Evolutionary conservation across 2,888 invertebrate species (phyloP), one percentile per base, ranked within the genome.

Genomic region (Lordiphosa fenestrarum): DNA sequence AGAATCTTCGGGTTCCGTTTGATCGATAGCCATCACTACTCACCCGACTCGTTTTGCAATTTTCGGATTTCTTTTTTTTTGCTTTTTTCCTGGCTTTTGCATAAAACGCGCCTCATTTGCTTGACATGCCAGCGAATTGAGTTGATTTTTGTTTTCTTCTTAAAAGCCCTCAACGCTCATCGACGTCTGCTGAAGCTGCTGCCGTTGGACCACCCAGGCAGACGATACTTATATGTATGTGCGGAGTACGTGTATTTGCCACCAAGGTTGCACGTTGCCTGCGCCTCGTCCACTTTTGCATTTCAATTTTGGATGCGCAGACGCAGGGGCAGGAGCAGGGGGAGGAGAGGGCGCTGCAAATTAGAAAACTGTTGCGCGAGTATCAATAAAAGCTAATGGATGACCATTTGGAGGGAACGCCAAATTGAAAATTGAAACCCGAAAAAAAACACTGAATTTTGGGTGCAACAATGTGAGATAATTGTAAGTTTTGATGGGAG

Each of bases 21-120:
- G 80, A 80, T 80, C 84, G 80, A 80, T 80, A 73, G 80, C 80
- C 84, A 74, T 84, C 78, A 74, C 83, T 77, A 74, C 61, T 67
- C 72, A 74, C 53, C 42, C 80, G 73, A 80, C 76, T 72, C 54
- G 84, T 76, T 76, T 74, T 59, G 41, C 51, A 50, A 33, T 12
- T 15, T 48, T 55, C 30, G 30, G 30, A 54, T 58, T 42, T 51
- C 33, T 42, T 41, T n/a, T 35, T 50, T 49, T 53, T 1, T 30
- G n/a, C 38, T 51, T 38, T 52, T 46, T 42, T 44, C 53, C 58
- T 59, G 36, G 13, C 19, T 68, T 73, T 84, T 82, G 82, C 84
- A 78, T 84, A 84, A 82, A 84, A 65, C 59, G 78, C 84, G 61
- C 58, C 77, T 83, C 77, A 78, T 84, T 80, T 80, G 68, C 84